Evolutionary conservation across 2,797 vertebrate species (phyloP), one percentile per base, ranked within the genome.

Genomic region (Merluccius polli): DNA sequence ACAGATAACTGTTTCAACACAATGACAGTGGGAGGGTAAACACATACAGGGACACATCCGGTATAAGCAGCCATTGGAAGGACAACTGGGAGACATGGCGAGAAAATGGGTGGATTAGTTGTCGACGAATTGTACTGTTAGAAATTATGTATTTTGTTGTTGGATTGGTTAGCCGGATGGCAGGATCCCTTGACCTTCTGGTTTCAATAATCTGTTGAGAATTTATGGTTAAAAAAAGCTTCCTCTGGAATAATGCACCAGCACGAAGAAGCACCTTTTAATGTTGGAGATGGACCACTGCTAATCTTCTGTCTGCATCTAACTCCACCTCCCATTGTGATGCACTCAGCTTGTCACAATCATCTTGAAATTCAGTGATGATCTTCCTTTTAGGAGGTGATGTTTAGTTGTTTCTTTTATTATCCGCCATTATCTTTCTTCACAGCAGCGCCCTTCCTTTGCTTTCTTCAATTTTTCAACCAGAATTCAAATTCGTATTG

Each of bases 121-220:
- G 63, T 12, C 67, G 87, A 89, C 88, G 82, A 78, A 78, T 73
- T 81, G 30, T 48, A 33, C 71, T 74, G 77, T 89, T 86, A 89
- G 83, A 73, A 31, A 44, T 21, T 16, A 36, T 41, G 24, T 72
- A 4, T 27, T 68, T 68, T 68, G 18, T 68, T 30, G 24, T 68
- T 68, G 24, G 65, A 30, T 15, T 59, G 52, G 52, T 59, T 24
- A 7, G 52, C 52, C 16, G 52, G 52, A 24, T 9, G 21, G 21
- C 52, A 24, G 6, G 16, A 48, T 30, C 29, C 29, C 29, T 67
- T 27, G 65, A 68, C 1, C 65, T 68, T 21, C n/a, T 59, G 6
- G 88, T 84, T 18, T 63, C 84, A 81, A 87, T 86, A 88, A 88
- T 90, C 89, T 85, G 88, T 80, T 81, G 67, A 86, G 82, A 80